phyloP scores from a whole-genome alignment of 1,140 invertebrate genomes.

The Nasonia giraulti region DNA sequence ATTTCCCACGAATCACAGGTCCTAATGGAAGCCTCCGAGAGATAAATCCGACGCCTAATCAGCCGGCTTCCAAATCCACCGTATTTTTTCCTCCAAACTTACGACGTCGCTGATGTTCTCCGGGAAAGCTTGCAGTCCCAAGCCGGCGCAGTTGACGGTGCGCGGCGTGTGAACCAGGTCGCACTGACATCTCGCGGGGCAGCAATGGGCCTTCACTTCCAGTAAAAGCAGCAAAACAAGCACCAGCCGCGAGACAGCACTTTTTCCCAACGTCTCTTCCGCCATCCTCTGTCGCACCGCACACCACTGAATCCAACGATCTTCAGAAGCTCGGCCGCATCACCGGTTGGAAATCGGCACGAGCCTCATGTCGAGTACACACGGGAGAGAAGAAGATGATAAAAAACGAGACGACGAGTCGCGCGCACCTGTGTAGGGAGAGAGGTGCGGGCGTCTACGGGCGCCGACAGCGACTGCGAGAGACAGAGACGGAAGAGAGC shows the following conservation, averaged over 20 bases:
- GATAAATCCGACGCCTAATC: no score
- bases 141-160: conserved; percentile 57
- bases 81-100: conserved; percentile 30
- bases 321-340: not conserved
- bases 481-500: not conserved
- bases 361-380: not conserved
- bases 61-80: not conserved
- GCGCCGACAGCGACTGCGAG: not conserved
- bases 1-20: no score
- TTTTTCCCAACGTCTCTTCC: not conserved
- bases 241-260: not conserved
- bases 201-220: conserved; percentile 33
- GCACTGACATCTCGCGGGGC: conserved; percentile 60
- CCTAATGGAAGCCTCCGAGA: no score
- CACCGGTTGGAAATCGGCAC: not conserved
- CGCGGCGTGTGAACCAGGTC: conserved; percentile 54
- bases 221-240: not conserved
- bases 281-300: not conserved
- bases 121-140: conserved; percentile 57
- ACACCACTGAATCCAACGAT: not conserved
- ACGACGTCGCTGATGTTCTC: conserved; percentile 59
- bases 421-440: not conserved
- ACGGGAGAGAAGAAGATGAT: not conserved
- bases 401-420: not conserved
- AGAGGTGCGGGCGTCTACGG: not conserved